Base-by-base conservation (phyloP, 2,888 invertebrate genomes). In the Drosophila prolongata region DNA sequence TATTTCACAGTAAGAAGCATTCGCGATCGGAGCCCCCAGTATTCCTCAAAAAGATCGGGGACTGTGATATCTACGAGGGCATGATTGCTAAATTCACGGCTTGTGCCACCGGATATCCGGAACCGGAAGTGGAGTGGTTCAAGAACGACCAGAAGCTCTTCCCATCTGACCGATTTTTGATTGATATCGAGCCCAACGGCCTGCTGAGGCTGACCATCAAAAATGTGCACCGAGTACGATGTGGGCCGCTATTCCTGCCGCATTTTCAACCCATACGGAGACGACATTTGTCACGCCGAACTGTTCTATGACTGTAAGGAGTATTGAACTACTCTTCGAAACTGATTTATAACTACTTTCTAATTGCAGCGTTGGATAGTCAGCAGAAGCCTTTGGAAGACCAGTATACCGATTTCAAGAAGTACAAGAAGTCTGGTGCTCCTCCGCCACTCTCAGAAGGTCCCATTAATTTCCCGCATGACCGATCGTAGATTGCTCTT, bases 41-140 rank as follows among this genome's bases (percentile, higher is more conserved):
- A 50, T 98, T 98, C 94, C 93, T 98, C 85, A 98, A 98, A 93
- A 96, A 95, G 89, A 96, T 98, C 84, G 97, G 97, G 0, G 97
- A 98, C 91, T 95, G 96, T 43, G 97, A 98, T 91, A 94, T 97
- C 58, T 96, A 95, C 92, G 95, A 96, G 87, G 96, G 97, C 38
- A 97, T 97, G 96, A 95, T 96, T 46, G 97, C 96, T 59, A 97
- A 97, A 93, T 97, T 98, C 92, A 98, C 97, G n/a, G 98, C 98
- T 60, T 98, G 98, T 91, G 95, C 96, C 52, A 95, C 96, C 50
- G 98, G 98, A 65, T 94, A 94, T 64, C 98, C 98, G 0, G 97
- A 97, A 62, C 98, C 98, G 0, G 96, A 96, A 65, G 97, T 96
- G 52, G 97, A 97, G 70, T 96, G 96, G 96, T 97, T 95, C 93